Evolutionary conservation across 2,113 vertebrate species (phyloP).

Genomic region (Okapia johnstoni): DNA sequence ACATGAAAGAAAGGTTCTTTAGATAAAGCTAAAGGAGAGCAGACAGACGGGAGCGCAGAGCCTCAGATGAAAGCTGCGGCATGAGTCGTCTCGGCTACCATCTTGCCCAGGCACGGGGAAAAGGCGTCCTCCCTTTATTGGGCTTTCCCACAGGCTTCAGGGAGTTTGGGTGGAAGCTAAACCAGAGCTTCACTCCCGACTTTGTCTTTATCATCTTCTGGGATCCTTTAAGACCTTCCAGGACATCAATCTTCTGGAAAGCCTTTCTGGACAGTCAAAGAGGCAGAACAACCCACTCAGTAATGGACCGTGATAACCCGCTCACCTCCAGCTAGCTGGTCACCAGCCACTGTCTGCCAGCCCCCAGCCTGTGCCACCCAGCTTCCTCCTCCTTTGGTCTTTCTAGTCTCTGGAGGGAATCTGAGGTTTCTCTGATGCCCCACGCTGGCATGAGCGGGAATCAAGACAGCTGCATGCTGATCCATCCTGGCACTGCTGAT

Average conservation of each 20-base stretch:
- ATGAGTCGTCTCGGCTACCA: not conserved
- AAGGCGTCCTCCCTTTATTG: not conserved
- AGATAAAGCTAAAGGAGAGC: conserved; percentile 28
- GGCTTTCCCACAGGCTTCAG: not conserved
- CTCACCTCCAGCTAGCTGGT: not conserved
- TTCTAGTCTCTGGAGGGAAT: not conserved
- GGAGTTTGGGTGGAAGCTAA: not conserved
- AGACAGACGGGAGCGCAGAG: not conserved
- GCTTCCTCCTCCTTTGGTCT: not conserved
- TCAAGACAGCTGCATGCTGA: not conserved
- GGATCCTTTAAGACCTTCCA: conserved; percentile 20
- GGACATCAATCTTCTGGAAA: conserved; percentile 45
- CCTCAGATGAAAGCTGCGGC: not conserved
- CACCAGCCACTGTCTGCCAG: not conserved
- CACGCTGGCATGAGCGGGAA: not conserved
- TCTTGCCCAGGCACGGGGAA: not conserved
- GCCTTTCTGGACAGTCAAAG: not conserved
- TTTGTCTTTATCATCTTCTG: conserved; percentile 42
- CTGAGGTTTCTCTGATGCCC: not conserved
- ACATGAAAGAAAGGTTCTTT: conserved; percentile 31
- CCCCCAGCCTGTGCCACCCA: not conserved
- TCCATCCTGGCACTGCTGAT: not conserved
- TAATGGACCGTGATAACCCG: conserved; percentile 36
- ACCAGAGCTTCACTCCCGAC: not conserved
- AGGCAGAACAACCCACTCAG: not conserved